A percentile compares a stretch with the other conserved stretches of the same genome.
Evolutionary conservation across 2,113 vertebrate genomes (phyloP).

Genomic region (Pica pica): DNA sequence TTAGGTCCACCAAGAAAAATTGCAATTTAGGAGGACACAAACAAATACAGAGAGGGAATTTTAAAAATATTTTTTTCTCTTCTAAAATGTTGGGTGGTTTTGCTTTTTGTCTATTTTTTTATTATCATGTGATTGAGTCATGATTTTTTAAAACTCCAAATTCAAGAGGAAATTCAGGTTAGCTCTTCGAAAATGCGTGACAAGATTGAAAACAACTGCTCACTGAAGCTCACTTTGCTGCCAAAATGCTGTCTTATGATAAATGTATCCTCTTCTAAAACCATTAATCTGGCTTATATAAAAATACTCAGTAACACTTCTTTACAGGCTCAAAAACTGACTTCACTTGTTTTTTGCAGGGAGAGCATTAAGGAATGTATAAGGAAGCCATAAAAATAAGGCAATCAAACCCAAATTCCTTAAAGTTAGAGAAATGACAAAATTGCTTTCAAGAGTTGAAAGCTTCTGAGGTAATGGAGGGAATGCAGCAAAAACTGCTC

Average conservation of each 20-base stretch:
- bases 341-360: background rate
- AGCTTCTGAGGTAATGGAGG: background rate
- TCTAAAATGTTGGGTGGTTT: background rate
- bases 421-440: constrained; percentile 30
- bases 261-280: constrained; percentile 41
- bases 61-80: background rate
- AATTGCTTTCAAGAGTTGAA: constrained; percentile 15
- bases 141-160: constrained; percentile 29
- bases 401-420: background rate
- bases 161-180: constrained; percentile 42
- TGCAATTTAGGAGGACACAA: background rate
- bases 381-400: constrained; percentile 35
- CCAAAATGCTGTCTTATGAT: constrained; percentile 50
- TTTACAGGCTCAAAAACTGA: constrained; percentile 3
- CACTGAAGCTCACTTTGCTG: constrained; percentile 34
- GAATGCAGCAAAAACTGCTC: background rate
- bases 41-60: background rate
- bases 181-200: background rate
- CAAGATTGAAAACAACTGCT: constrained; percentile 56
- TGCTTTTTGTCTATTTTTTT: background rate
- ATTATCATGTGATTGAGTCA: background rate
- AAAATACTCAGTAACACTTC: constrained; percentile 25
- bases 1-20: background rate
- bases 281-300: constrained; percentile 45
- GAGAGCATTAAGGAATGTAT: constrained; percentile 8